These are phyloP conservation scores for Drosophila paulistorum DNA, from an alignment of 1,140 invertebrate genomes.

Conservation along the genomic window DNA sequence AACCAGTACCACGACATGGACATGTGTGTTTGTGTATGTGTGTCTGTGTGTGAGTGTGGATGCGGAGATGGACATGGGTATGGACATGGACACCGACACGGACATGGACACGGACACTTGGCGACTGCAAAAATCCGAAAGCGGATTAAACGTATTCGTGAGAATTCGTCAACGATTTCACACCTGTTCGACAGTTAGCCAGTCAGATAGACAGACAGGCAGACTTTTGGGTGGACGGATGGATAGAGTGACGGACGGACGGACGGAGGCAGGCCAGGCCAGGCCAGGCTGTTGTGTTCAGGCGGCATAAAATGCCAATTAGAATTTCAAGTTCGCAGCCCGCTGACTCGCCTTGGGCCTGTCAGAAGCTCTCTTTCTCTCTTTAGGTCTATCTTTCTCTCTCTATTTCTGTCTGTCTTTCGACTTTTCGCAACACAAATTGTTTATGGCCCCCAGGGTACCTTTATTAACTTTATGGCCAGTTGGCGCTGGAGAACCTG, in stretches of 20 bases:
- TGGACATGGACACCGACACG: not conserved
- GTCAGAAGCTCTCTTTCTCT: conserved; percentile 35
- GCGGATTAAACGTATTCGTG: conserved; percentile 80
- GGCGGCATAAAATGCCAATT: conserved; percentile 74
- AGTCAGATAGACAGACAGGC: not conserved
- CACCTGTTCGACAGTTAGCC: conserved; percentile 60
- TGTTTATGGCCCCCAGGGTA: conserved; percentile 70
- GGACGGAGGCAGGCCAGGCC: not conserved
- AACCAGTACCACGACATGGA: not conserved
- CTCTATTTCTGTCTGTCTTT: not conserved
- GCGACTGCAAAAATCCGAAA: conserved; percentile 74
- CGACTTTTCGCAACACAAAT: conserved; percentile 63
- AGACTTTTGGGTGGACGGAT: not conserved
- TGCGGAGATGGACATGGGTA: not conserved
- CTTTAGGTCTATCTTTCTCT: conserved; percentile 3
- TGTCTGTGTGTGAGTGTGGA: not conserved
- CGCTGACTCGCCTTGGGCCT: conserved; percentile 35
- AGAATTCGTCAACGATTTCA: conserved; percentile 80
- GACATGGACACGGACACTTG: conserved; percentile 26
- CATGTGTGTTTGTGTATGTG: no score
- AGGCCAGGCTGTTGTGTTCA: conserved; percentile 23
- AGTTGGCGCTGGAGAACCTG: conserved; percentile 29
- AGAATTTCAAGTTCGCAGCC: conserved; percentile 78
- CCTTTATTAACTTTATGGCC: conserved; percentile 78
- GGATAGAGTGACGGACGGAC: not conserved